Evolutionary conservation across 2,113 vertebrate genomes (phyloP).

Genomic region (Dunckerocampus dactyliophorus): DNA sequence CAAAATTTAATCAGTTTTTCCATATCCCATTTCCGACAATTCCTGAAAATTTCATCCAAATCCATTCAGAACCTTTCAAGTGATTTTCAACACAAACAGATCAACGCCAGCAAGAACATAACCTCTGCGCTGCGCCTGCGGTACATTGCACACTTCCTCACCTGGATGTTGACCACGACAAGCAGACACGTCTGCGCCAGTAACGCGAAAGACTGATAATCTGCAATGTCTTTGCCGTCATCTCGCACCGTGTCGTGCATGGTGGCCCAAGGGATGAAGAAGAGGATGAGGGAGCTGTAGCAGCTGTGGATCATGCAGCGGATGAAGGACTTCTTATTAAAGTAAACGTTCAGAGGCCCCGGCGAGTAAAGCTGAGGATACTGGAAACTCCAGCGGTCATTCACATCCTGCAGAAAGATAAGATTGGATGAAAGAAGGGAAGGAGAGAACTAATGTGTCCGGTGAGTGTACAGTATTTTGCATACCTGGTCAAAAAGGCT

Average conservation of each 20-base stretch:
- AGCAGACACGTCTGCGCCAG: constrained; percentile 87
- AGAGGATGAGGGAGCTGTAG: constrained; percentile 92
- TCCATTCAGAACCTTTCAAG: no score
- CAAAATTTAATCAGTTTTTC: no score
- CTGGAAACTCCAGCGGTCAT: constrained; percentile 86
- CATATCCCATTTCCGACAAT: no score
- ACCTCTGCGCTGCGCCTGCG: no score
- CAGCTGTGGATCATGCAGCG: constrained; percentile 81
- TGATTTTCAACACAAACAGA: no score
- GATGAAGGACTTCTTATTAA: constrained; percentile 84
- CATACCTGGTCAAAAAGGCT: constrained; percentile 94
- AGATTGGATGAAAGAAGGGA: no score
- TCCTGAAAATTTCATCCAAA: no score
- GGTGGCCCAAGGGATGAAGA: constrained; percentile 87
- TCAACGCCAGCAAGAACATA: no score
- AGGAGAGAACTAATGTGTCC: neutral
- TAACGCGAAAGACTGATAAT: constrained; percentile 92
- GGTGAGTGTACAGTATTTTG: neutral
- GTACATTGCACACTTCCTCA: constrained; percentile 42
- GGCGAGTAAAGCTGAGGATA: constrained; percentile 88
- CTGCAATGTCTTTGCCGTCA: constrained; percentile 84
- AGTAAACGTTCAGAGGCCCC: constrained; percentile 86
- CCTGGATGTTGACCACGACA: constrained; percentile 82
- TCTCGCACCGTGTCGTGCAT: constrained; percentile 77
- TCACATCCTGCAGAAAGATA: constrained; percentile 79